Conservation (phyloP, 2,888 invertebrate species). For the Ptychoptera albimana region DNA sequence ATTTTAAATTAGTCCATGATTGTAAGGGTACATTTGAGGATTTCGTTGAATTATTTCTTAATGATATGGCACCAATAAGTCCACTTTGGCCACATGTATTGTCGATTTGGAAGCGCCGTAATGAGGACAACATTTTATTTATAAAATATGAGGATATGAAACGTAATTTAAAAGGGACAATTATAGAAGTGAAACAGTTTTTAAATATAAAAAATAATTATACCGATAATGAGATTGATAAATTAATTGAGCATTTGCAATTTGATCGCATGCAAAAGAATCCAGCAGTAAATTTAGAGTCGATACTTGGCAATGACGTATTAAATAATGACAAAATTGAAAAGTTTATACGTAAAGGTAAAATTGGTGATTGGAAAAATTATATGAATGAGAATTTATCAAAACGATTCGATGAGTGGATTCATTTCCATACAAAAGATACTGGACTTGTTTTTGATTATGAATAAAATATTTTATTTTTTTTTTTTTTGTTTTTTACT, state of each 20-base stretch:
- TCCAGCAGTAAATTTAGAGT: conserved; percentile 57
- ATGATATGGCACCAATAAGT: conserved; percentile 45
- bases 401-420: conserved; percentile 56
- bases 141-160: conserved; percentile 74
- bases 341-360: conserved; percentile 55
- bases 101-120: conserved; percentile 52
- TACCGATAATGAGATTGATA: conserved; percentile 45
- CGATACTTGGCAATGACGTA: conserved; percentile 34
- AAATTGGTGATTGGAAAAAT: conserved; percentile 62
- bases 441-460: conserved; percentile 45
- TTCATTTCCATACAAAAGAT: conserved; percentile 39
- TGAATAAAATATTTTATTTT: no score
- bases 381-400: conserved; percentile 59
- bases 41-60: conserved; percentile 57
- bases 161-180: conserved; percentile 46
- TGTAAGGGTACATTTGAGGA: conserved; percentile 50
- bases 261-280: conserved; percentile 73
- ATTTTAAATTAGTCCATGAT: conserved; percentile 56
- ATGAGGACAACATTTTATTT: conserved; percentile 58
- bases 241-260: conserved; percentile 56
- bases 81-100: conserved; percentile 48
- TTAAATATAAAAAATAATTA: conserved; percentile 40
- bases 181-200: conserved; percentile 46
- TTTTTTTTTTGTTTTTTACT: no score
- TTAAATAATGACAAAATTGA: conserved; percentile 30